phyloP scores from a whole-genome alignment of 2,888 invertebrate genomes.

The Melieria crassipennis region DNA sequence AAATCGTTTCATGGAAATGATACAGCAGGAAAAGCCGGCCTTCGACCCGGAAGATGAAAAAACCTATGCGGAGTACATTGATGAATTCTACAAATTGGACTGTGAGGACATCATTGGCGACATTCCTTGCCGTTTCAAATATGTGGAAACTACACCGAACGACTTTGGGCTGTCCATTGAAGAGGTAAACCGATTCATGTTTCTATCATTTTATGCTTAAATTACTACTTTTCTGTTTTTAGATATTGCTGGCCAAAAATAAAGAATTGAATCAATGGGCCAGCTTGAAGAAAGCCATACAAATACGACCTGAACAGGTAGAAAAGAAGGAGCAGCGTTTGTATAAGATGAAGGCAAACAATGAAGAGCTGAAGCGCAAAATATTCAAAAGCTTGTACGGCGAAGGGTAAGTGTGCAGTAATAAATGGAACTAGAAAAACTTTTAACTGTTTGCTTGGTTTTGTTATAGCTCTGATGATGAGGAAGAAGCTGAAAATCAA shows the following conservation, averaged over 20 bases:
- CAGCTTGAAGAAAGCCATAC: conserved; percentile 87
- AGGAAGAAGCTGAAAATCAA: conserved; percentile 42
- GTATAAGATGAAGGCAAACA: conserved; percentile 78
- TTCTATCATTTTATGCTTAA: neutral
- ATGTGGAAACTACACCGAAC: conserved; percentile 88
- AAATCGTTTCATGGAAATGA: conserved; percentile 79
- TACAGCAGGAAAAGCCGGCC: conserved; percentile 81
- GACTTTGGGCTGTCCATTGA: conserved; percentile 90
- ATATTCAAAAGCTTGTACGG: conserved; percentile 81
- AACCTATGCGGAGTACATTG: conserved; percentile 87
- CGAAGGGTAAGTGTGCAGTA: conserved; percentile 51
- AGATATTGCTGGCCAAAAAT: conserved; percentile 93
- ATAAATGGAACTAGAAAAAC: neutral
- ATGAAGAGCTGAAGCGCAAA: conserved; percentile 79
- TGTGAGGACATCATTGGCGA: conserved; percentile 96
- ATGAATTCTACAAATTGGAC: conserved; percentile 94
- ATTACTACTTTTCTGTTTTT: conserved; percentile 48
- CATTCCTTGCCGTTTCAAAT: conserved; percentile 91
- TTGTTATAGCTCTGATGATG: conserved; percentile 58
- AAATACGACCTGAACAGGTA: conserved; percentile 77
- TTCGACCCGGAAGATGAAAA: conserved; percentile 81
- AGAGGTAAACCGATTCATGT: conserved; percentile 73
- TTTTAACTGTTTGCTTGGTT: conserved; percentile 15
- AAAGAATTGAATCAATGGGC: conserved; percentile 96
- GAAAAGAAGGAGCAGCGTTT: conserved; percentile 83